Conservation (phyloP, 2,888 invertebrate species). For the Chrysodeixis includens region DNA sequence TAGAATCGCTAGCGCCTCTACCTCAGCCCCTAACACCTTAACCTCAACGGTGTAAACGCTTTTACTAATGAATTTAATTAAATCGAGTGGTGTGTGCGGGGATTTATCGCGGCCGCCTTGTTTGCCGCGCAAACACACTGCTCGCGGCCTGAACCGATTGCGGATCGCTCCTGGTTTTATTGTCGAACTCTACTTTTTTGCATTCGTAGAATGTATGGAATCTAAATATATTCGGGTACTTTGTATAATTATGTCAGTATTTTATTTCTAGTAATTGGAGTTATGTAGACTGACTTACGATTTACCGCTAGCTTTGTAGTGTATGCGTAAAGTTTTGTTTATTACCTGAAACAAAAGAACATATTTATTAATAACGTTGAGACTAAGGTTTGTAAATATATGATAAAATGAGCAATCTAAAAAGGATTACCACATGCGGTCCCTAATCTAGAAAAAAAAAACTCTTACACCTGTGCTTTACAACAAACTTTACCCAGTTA, state of each 20-base stretch:
- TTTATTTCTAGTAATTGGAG: too few species aligned
- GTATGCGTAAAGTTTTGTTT: background rate
- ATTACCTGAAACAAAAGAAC: constrained; percentile 48
- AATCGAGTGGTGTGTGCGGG: constrained; percentile 64
- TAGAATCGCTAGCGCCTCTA: constrained; percentile 24
- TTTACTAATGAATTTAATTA: constrained; percentile 78
- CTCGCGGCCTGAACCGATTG: constrained; percentile 10
- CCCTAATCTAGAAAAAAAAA: too few species aligned
- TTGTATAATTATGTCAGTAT: too few species aligned
- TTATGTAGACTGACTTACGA: too few species aligned
- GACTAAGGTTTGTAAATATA: too few species aligned
- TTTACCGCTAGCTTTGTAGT: background rate
- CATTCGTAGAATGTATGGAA: background rate
- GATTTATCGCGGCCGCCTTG: constrained; percentile 56
- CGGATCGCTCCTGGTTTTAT: constrained; percentile 10
- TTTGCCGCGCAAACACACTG: constrained; percentile 38
- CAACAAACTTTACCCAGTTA: too few species aligned
- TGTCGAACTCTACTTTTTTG: constrained; percentile 9
- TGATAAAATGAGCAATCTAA: too few species aligned
- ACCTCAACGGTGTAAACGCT: constrained; percentile 58
- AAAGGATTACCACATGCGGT: too few species aligned
- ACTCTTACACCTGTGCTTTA: too few species aligned
- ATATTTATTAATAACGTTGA: constrained; percentile 10
- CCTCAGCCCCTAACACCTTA: constrained; percentile 46
- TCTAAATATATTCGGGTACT: too few species aligned